Evolutionary conservation across 2,797 vertebrate genomes (phyloP).

Genomic region (Graptemys geographica): DNA sequence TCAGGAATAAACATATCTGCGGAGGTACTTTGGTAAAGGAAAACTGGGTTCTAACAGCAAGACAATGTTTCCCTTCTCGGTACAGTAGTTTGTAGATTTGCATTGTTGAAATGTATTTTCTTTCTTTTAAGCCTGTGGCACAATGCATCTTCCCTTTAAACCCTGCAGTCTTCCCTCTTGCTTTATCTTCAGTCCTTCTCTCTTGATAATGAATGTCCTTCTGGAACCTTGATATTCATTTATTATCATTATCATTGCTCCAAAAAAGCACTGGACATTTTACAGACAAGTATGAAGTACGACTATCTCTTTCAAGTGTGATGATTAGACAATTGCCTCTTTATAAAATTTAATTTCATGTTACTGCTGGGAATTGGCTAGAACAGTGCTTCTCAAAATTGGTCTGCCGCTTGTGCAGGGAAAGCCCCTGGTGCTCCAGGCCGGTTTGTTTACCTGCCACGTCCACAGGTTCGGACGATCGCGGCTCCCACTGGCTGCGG

Average conservation of each 20-base stretch:
- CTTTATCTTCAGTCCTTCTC: slow-evolving; percentile 34
- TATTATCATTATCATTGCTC: slow-evolving; percentile 30
- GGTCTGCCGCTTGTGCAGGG: no score
- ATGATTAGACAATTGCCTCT: slow-evolving; percentile 14
- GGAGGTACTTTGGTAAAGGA: slow-evolving; percentile 96
- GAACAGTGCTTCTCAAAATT: background rate
- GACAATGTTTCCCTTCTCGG: slow-evolving; percentile 94
- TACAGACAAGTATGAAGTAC: slow-evolving; percentile 11
- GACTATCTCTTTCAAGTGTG: slow-evolving; percentile 39
- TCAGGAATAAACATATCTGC: slow-evolving; percentile 93
- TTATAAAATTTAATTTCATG: slow-evolving; percentile 21
- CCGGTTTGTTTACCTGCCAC: no score
- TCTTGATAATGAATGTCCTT: slow-evolving; percentile 24
- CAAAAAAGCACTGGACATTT: slow-evolving; percentile 35
- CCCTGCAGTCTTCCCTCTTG: slow-evolving; percentile 20
- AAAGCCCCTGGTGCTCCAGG: no score
- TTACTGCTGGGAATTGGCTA: slow-evolving; percentile 27
- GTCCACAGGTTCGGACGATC: no score
- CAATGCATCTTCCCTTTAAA: background rate
- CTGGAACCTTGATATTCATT: background rate
- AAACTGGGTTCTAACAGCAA: slow-evolving; percentile 96
- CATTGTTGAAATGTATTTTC: slow-evolving; percentile 23
- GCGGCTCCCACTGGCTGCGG: no score
- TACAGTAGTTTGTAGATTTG: slow-evolving; percentile 65
- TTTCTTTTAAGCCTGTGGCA: background rate